Evolutionary conservation across 2,113 vertebrate genomes (phyloP).

Genomic region (Alethe castanea): DNA sequence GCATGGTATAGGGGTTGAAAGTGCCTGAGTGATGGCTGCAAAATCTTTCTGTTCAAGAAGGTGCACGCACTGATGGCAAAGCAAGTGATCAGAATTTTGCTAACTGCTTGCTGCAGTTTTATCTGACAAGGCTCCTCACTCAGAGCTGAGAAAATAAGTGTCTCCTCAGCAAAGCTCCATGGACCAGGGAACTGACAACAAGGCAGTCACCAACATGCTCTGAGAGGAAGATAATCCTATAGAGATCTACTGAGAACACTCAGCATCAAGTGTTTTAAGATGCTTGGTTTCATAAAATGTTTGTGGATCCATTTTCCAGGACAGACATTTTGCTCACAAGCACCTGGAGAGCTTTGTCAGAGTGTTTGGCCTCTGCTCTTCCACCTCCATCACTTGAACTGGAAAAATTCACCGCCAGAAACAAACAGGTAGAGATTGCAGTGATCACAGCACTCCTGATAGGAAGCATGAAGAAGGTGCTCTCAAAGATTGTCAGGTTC

Average conservation of each 20-base stretch:
- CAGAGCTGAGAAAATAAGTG: neutral
- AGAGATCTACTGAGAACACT: neutral
- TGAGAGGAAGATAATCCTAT: neutral
- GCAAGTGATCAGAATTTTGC: neutral
- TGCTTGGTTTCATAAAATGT: neutral
- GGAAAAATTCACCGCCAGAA: neutral
- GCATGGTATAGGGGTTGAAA: neutral
- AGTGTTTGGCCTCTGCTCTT: fast-evolving
- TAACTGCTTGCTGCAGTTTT: neutral
- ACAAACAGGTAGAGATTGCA: neutral
- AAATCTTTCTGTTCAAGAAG: neutral
- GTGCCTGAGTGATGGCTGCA: neutral
- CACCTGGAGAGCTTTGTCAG: neutral
- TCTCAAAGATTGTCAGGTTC: neutral
- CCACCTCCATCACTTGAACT: neutral
- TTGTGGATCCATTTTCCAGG: neutral
- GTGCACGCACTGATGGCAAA: fast-evolving
- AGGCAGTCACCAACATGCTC: neutral
- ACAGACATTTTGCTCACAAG: fast-evolving
- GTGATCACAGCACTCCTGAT: neutral
- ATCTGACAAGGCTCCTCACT: neutral
- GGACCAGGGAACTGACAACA: fast-evolving
- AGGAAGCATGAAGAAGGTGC: neutral
- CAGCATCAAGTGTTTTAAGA: neutral
- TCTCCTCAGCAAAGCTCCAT: neutral